Evolutionary conservation across 1,140 invertebrate genomes (phyloP).

Genomic region (Bombus impatiens): DNA sequence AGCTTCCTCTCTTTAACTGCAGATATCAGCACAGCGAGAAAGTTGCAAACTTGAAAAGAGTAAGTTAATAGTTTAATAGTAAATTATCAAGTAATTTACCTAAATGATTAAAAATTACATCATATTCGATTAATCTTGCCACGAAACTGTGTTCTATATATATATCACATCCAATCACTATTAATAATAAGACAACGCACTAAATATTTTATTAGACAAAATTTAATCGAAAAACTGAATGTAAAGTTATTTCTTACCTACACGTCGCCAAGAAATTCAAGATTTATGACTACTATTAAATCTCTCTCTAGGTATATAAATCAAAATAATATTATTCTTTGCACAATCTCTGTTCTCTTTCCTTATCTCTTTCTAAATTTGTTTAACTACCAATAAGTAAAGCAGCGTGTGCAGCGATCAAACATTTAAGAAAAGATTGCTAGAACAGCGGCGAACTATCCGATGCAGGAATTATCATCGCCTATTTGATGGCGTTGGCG

Average conservation of each 20-base stretch:
- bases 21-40: no score
- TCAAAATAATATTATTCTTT: neutral
- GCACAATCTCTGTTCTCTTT: neutral
- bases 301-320: neutral
- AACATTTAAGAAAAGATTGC: neutral
- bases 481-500: neutral
- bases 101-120: no score
- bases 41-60: neutral
- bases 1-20: no score
- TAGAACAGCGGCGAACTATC: neutral
- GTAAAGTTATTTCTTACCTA: neutral
- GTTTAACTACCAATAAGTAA: neutral
- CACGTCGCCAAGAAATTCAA: neutral
- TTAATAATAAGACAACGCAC: no score
- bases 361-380: neutral
- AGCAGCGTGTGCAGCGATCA: neutral
- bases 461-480: neutral
- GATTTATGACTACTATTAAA: neutral
- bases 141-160: fast-evolving
- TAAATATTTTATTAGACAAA: neutral
- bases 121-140: no score
- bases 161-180: no score
- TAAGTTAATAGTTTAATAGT: no score
- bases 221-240: neutral
- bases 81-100: neutral